A percentile compares a stretch with the other conserved stretches of the same genome.
Conservation (phyloP, 1,140 invertebrate species). For the Drosophila baimaii region DNA sequence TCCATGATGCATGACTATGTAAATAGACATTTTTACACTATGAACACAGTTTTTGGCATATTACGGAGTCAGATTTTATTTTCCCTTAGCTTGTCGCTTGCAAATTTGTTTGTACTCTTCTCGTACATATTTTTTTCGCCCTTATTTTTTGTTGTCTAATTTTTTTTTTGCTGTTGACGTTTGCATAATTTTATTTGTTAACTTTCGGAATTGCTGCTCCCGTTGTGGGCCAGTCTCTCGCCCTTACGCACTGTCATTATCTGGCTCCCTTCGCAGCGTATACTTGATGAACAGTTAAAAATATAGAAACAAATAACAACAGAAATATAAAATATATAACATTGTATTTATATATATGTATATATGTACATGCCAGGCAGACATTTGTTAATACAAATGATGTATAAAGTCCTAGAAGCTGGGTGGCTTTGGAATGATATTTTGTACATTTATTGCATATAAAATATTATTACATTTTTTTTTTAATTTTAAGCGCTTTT, state of each 20-base stretch:
- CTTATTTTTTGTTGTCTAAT: neutral
- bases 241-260: constrained; percentile 25
- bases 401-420: constrained; percentile 15
- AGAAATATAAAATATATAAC: neutral
- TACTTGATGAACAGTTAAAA: constrained; percentile 44
- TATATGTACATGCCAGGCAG: constrained; percentile 14
- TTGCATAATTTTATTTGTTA: constrained; percentile 80
- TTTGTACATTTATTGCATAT: neutral
- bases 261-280: constrained; percentile 25
- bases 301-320: neutral
- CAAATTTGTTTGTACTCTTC: constrained; percentile 45
- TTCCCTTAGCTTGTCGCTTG: constrained; percentile 18
- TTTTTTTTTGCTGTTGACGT: constrained; percentile 31
- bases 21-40: constrained; percentile 80
- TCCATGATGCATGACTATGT: constrained; percentile 77
- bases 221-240: constrained; percentile 2
- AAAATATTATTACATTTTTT: constrained; percentile 6
- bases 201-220: constrained; percentile 52
- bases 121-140: too few relatives aligned
- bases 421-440: neutral
- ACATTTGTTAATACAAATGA: constrained; percentile 30
- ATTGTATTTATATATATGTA: too few relatives aligned
- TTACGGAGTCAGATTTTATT: constrained; percentile 61
- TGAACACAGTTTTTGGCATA: constrained; percentile 72
- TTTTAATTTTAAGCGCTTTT: neutral